Percentiles rank a stretch among this genome's conserved stretches.
These are phyloP conservation scores for Nysson spinosus DNA, from an alignment of 2,888 invertebrate species.

Conservation along the genomic window DNA sequence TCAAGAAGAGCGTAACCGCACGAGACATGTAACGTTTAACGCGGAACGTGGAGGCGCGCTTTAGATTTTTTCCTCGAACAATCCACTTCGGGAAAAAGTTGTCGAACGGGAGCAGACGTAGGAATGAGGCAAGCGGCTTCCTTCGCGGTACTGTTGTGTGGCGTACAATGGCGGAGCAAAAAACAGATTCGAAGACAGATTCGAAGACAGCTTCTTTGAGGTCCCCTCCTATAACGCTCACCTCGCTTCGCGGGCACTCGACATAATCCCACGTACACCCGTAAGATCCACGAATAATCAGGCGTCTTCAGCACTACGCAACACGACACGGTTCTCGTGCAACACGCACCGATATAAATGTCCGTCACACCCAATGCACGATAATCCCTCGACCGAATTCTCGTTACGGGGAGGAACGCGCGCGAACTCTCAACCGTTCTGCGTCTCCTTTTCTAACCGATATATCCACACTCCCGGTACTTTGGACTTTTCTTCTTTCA, in stretches of 20 bases:
- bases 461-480: conserved; percentile 18
- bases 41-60: conserved; percentile 41
- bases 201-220: no score
- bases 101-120: conserved; percentile 33
- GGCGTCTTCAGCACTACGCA: conserved; percentile 48
- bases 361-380: conserved; percentile 69
- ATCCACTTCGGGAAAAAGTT: conserved; percentile 5
- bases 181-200: conserved; percentile 57
- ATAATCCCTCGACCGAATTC: conserved; percentile 56
- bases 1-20: conserved; percentile 45
- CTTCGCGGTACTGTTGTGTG: conserved; percentile 51
- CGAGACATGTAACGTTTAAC: conserved; percentile 42
- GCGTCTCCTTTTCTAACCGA: conserved; percentile 27
- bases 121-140: conserved; percentile 50
- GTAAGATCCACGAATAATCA: conserved; percentile 39
- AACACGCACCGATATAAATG: conserved; percentile 51
- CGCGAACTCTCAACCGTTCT: conserved; percentile 42
- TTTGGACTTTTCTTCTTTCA: conserved; percentile 28
- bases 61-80: conserved; percentile 33
- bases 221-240: conserved; percentile 46
- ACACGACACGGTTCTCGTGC: conserved; percentile 52
- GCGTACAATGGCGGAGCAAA: conserved; percentile 68
- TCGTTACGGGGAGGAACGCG: conserved; percentile 47
- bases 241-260: conserved; percentile 49
- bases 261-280: conserved; percentile 48